These are phyloP conservation scores for Lemur catta DNA, from an alignment of 2,797 vertebrate genomes.

Conservation along the genomic window DNA sequence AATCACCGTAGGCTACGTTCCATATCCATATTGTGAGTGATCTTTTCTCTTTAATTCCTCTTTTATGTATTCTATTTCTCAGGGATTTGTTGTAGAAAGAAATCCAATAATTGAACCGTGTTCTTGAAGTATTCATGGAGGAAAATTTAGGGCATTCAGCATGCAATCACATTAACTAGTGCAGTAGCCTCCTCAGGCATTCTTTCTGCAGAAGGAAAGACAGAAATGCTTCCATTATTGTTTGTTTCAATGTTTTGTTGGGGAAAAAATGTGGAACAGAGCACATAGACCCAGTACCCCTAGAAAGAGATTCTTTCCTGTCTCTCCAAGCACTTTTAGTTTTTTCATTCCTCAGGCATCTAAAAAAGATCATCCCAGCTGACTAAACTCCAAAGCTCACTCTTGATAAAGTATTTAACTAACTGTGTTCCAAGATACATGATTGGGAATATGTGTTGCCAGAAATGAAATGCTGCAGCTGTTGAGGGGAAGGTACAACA, in stretches of 20 bases:
- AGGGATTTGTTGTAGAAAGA: conserved; percentile 10
- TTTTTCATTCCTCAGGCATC: background rate
- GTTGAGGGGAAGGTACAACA: background rate
- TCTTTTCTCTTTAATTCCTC: conserved; percentile 62
- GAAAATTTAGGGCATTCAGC: conserved; percentile 33
- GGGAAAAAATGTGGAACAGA: background rate
- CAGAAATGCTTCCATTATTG: background rate
- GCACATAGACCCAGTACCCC: background rate
- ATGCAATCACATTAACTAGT: background rate
- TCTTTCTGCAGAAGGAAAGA: conserved; percentile 25
- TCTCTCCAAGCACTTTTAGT: background rate
- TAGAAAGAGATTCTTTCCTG: background rate
- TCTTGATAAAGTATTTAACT: background rate
- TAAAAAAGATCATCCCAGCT: background rate
- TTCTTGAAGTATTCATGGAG: conserved; percentile 20
- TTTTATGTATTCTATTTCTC: conserved; percentile 40
- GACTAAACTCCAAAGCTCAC: background rate
- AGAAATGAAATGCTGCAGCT: background rate
- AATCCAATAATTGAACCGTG: conserved; percentile 21
- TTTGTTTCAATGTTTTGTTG: conserved; percentile 40
- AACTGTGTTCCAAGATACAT: background rate
- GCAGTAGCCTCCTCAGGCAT: background rate
- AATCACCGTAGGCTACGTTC: conserved; percentile 43
- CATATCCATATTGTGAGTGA: conserved; percentile 24
- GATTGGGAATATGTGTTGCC: background rate